These are phyloP conservation scores for Erebia epiphron DNA, from an alignment of 2,888 invertebrate species.

Conservation along the genomic window DNA sequence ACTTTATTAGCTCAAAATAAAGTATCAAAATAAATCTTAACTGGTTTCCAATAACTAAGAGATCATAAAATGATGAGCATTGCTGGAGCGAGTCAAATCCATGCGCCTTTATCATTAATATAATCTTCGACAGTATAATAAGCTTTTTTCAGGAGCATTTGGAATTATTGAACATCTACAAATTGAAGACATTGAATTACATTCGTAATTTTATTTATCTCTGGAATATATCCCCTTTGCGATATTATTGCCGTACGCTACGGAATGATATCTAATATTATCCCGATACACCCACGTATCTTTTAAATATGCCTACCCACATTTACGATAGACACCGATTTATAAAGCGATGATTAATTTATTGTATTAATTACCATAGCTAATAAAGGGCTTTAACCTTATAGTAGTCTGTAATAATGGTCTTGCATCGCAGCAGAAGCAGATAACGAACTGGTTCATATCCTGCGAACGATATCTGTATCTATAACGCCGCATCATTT, in stretches of 20 bases:
- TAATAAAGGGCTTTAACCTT: conserved; percentile 34
- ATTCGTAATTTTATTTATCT: conserved; percentile 6
- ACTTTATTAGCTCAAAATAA: no score
- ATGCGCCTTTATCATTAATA: no score
- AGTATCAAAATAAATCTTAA: no score
- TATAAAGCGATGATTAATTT: conserved; percentile 25
- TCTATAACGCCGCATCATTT: conserved; percentile 26
- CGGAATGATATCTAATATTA: conserved; percentile 17
- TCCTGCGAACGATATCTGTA: conserved; percentile 44
- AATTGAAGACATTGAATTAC: not conserved
- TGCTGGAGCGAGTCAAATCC: no score
- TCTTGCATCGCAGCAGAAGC: conserved; percentile 32
- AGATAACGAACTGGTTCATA: conserved; percentile 58
- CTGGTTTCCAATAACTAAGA: no score
- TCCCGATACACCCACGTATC: conserved; percentile 5
- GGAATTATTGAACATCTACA: not conserved
- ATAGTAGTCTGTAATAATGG: conserved; percentile 33
- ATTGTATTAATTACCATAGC: conserved; percentile 28
- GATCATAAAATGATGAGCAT: no score
- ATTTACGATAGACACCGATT: conserved; percentile 18
- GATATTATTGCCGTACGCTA: conserved; percentile 5
- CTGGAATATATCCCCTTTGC: not conserved
- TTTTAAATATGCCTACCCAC: not conserved
- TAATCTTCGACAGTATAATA: no score
- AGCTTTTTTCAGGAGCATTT: no score